Base-by-base conservation (phyloP, 2,888 invertebrate genomes). In the Cephus nigrinus region DNA sequence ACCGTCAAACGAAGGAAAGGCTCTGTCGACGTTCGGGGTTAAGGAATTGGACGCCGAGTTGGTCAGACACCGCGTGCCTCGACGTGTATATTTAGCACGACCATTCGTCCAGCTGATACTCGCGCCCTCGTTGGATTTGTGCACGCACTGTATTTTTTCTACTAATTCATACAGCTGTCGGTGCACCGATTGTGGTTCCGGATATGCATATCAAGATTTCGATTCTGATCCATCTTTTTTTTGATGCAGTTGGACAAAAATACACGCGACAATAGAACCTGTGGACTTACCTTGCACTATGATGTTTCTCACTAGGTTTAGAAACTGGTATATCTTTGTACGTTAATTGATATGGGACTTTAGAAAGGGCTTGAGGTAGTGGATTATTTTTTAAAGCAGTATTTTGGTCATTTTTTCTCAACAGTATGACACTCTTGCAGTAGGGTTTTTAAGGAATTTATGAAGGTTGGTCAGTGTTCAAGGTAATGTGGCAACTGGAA, bases 51-150 rank as follows among this genome's bases (percentile, higher is more conserved):
- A 12, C 32, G 5, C 32, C 12, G 71, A 71, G 71, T 71, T 33
- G 31, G 23, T 71, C 81, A 80, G 76, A 82, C 84, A 86, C 83
- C 87, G 84, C 87, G 87, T 88, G 85, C 86, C 86, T 87, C 81
- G 82, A 76, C 79, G 85, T 87, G 88, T 88, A 88, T 88, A 88
- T 88, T 88, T 88, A 88, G 88, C 86, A 78, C 73, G 71, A 68
- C 76, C 73, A 73, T 79, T 79, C 82, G 82, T 80, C 78, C 69
- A 80, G 78, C 79, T 76, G 78, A 78, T 76, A 74, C 80, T 78
- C 80, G 82, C 83, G 84, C 80, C 81, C 81, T 79, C 81, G 69
- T 74, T 78, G 85, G 80, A 80, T 76, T 83, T 85, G 85, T 84
- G 85, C 84, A 12, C 30, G 71, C 31, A 71, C 71, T 33, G 55